These are phyloP conservation scores for Melieria crassipennis DNA, from an alignment of 2,888 invertebrate genomes.

Conservation along the genomic window DNA sequence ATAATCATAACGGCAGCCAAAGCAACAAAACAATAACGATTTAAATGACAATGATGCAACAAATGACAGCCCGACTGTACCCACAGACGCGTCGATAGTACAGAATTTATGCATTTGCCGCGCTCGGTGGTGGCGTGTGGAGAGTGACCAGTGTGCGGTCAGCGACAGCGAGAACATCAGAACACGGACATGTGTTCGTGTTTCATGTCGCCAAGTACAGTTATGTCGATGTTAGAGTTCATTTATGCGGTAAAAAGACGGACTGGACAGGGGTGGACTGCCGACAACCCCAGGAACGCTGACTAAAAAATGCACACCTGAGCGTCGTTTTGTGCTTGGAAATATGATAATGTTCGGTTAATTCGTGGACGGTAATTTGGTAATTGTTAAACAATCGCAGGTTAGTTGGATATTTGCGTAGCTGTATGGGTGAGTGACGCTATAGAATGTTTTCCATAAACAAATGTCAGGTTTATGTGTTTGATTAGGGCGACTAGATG, in stretches of 20 bases:
- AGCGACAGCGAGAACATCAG: neutral
- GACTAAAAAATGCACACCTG: conserved; percentile 28
- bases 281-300: neutral
- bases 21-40: conserved; percentile 37
- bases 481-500: conserved; percentile 29
- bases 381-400: conserved; percentile 37
- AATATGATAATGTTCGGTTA: conserved; percentile 32
- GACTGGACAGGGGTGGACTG: neutral
- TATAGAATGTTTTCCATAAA: conserved; percentile 10
- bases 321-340: conserved; percentile 8
- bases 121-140: neutral
- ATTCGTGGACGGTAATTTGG: conserved; percentile 30
- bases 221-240: conserved; percentile 6
- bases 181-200: conserved; percentile 2
- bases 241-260: neutral
- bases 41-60: conserved; percentile 38
- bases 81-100: conserved; percentile 15
- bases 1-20: conserved; percentile 44
- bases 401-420: conserved; percentile 5
- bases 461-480: conserved; percentile 17
- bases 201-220: conserved; percentile 16
- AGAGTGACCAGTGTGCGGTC: neutral
- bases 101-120: neutral
- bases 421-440: neutral
- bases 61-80: conserved; percentile 25